Evolutionary conservation across 2,888 invertebrate genomes (phyloP).

Genomic region (Sarcophaga subvicina): DNA sequence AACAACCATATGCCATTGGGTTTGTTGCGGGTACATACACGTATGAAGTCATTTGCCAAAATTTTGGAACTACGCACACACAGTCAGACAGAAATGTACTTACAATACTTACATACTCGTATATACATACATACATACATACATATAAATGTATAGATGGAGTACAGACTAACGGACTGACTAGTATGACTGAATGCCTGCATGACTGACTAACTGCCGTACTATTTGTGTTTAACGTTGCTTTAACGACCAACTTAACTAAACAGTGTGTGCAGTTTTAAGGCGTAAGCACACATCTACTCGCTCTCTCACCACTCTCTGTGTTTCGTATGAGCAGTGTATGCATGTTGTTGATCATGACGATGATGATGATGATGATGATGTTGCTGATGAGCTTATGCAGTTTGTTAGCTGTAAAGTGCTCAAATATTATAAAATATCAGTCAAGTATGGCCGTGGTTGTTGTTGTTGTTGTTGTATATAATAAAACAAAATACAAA

Average conservation of each 20-base stretch:
- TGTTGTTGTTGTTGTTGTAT: constrained; percentile 13
- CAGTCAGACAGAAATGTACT: not conserved
- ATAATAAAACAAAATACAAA: constrained; percentile 47
- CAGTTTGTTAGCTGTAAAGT: constrained; percentile 29
- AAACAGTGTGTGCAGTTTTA: not conserved
- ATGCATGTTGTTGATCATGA: not conserved
- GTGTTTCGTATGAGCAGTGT: not conserved
- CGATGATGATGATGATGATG: not conserved
- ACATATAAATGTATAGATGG: not conserved
- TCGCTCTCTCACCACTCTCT: too few relatives aligned
- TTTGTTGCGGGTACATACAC: constrained; percentile 20
- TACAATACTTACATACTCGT: too few relatives aligned
- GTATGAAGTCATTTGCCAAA: constrained; percentile 79
- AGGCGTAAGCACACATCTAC: not conserved
- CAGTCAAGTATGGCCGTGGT: constrained; percentile 46
- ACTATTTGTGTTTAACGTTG: not conserved
- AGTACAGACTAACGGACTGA: constrained; percentile 19
- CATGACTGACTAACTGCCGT: not conserved
- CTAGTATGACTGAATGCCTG: not conserved
- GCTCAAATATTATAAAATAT: constrained; percentile 32
- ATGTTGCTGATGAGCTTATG: constrained; percentile 4
- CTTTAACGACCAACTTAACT: not conserved
- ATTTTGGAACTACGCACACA: constrained; percentile 73
- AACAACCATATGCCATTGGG: not conserved
- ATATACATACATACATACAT: too few relatives aligned